Conservation (phyloP, 2,797 vertebrate genomes). For the Trichosurus vulpecula region DNA sequence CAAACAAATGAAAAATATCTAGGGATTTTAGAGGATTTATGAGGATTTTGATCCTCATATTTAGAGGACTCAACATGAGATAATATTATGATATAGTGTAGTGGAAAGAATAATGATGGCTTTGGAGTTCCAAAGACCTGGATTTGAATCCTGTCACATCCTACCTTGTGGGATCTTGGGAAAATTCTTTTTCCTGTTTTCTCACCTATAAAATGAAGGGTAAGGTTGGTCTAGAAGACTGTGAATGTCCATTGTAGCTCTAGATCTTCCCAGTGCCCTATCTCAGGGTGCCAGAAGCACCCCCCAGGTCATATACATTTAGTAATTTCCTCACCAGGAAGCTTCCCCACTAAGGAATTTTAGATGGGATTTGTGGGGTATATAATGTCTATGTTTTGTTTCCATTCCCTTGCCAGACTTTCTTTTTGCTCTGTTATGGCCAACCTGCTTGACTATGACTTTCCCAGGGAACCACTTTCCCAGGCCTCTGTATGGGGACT, state of each 20-base stretch:
- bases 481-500: not conserved
- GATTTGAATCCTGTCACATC: not conserved
- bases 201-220: not conserved
- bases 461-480: not conserved
- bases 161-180: not conserved
- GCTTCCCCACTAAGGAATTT: not conserved
- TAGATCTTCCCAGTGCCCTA: rapidly evolving
- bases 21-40: not conserved
- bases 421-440: not conserved
- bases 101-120: not conserved
- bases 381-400: not conserved
- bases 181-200: not conserved
- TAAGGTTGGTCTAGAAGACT: not conserved
- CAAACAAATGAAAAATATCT: not conserved
- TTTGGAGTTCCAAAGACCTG: not conserved
- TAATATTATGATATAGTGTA: not conserved
- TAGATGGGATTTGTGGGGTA: not conserved
- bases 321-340: not conserved
- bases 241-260: not conserved
- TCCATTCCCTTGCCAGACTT: slow-evolving; percentile 1
- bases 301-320: not conserved
- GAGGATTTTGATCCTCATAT: not conserved
- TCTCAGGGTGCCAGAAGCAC: not conserved
- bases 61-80: not conserved
- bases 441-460: not conserved